A percentile compares a stretch with the other conserved stretches of the same genome.
phyloP scores from a whole-genome alignment of 30 jellyfish, hydroid and myxozoan genomes.

The Catostylus mosaicus region DNA sequence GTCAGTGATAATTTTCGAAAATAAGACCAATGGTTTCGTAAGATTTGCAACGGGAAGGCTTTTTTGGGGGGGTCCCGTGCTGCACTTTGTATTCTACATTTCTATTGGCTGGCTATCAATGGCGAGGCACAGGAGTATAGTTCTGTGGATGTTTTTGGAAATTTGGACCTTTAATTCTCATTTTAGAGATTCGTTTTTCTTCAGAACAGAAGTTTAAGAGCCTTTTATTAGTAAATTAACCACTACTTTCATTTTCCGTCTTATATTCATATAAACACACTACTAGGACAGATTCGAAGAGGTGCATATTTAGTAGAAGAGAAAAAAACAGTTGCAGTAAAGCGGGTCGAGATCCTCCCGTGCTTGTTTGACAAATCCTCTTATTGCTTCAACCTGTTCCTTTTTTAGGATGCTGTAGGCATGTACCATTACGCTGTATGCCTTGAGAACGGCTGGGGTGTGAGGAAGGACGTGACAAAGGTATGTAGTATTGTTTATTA shows the following conservation, averaged over 20 bases:
- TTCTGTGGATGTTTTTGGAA: too few relatives aligned
- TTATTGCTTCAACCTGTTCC: too few relatives aligned
- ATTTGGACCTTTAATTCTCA: too few relatives aligned
- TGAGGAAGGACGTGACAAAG: conserved; percentile 33
- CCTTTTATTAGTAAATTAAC: too few relatives aligned
- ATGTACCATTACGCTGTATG: conserved; percentile 66
- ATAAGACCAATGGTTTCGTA: background rate
- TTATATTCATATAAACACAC: too few relatives aligned
- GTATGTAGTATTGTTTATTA: too few relatives aligned
- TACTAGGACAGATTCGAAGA: background rate
- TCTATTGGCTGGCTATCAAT: background rate
- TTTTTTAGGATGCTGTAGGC: conserved; percentile 53
- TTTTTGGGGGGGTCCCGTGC: background rate
- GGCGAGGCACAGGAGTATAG: too few relatives aligned
- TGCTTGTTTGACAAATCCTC: background rate
- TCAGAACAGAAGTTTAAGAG: too few relatives aligned
- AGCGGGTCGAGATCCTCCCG: background rate
- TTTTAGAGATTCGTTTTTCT: too few relatives aligned
- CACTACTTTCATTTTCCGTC: background rate
- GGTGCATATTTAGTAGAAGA: background rate
- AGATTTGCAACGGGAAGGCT: background rate
- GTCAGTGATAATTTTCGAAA: background rate
- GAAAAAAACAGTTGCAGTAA: background rate
- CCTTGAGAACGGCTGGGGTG: conserved; percentile 71
- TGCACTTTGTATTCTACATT: background rate